phyloP scores from a whole-genome alignment of 2,113 vertebrate genomes.

The Nerophis ophidion region DNA sequence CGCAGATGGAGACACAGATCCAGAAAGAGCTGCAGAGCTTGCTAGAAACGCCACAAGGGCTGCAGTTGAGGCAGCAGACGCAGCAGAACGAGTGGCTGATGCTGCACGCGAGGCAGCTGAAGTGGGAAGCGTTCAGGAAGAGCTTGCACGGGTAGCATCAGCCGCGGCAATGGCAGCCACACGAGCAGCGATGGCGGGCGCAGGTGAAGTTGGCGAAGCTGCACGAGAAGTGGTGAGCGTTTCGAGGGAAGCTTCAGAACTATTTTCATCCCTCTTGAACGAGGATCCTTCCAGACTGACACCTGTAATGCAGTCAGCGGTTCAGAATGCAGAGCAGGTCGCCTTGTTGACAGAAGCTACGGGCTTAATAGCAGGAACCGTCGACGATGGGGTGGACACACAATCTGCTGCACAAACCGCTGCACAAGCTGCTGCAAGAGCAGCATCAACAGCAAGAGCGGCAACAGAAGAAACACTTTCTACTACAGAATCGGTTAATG shows the following conservation, averaged over 20 bases:
- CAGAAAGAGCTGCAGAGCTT: not conserved
- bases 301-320: not conserved
- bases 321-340: not conserved
- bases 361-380: not conserved
- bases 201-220: not conserved
- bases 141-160: too few species aligned
- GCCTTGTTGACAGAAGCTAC: not conserved
- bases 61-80: not conserved
- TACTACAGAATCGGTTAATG: not conserved
- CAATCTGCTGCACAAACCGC: not conserved
- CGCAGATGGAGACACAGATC: not conserved
- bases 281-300: not conserved
- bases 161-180: not conserved
- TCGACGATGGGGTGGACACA: not conserved
- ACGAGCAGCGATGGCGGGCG: not conserved
- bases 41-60: not conserved
- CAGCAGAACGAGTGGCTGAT: not conserved
- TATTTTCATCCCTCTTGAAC: not conserved
- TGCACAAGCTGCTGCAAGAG: not conserved
- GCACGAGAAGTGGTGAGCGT: not conserved
- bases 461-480: not conserved
- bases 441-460: not conserved
- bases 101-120: not conserved
- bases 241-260: not conserved
- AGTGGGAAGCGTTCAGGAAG: not conserved